Percentiles rank a stretch among this genome's conserved stretches.
phyloP scores from a whole-genome alignment of 2,888 invertebrate genomes.

The Drosophila mimica region DNA sequence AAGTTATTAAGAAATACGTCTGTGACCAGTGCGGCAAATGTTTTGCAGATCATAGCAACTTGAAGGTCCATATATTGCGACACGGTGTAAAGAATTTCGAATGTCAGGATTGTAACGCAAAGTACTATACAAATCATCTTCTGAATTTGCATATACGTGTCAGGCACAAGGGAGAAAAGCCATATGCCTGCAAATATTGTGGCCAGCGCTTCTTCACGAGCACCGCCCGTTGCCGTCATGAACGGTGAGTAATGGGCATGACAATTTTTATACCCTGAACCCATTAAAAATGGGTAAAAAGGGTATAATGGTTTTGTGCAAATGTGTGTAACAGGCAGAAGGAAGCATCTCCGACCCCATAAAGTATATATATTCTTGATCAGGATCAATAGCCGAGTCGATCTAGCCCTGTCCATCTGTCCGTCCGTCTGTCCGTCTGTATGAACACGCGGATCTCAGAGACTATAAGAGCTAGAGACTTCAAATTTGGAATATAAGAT shows the following conservation, averaged over 20 bases:
- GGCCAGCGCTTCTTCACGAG: slow-evolving; percentile 67
- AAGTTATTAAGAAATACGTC: slow-evolving; percentile 1
- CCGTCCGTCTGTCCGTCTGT: too few species aligned
- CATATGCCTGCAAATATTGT: slow-evolving; percentile 78
- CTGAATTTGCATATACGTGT: slow-evolving; percentile 60
- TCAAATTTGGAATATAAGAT: too few species aligned
- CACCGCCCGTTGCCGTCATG: slow-evolving; percentile 76
- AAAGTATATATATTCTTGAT: too few species aligned
- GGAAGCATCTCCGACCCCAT: too few species aligned
- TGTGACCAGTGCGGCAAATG: slow-evolving; percentile 47
- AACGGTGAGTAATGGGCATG: slow-evolving; percentile 65
- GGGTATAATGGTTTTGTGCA: too few species aligned
- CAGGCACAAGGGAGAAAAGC: slow-evolving; percentile 82
- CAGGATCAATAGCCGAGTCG: too few species aligned
- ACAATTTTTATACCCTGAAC: too few species aligned
- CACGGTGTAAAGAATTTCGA: slow-evolving; percentile 56
- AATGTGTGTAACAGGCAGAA: too few species aligned
- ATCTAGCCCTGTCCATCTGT: too few species aligned
- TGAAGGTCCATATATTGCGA: slow-evolving; percentile 50
- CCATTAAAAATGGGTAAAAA: too few species aligned
- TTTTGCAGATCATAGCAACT: slow-evolving; percentile 15
- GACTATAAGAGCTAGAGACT: too few species aligned
- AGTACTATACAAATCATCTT: slow-evolving; percentile 50
- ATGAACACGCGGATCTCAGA: too few species aligned
- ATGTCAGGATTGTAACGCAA: slow-evolving; percentile 54